phyloP scores from a whole-genome alignment of 2,797 vertebrate species.

The Sebastes baramenuke region DNA sequence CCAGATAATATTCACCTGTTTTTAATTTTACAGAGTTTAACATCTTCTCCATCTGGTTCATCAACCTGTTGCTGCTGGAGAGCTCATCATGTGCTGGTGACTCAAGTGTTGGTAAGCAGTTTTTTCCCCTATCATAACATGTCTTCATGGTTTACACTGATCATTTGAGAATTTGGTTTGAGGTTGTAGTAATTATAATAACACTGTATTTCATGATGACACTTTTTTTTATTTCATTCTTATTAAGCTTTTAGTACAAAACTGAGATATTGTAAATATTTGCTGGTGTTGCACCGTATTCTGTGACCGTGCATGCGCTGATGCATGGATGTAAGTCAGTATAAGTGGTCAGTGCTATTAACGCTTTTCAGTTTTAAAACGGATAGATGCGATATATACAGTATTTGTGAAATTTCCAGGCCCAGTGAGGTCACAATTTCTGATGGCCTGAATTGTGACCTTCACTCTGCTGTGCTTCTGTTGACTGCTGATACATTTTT shows the following conservation, averaged over 20 bases:
- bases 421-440: background rate
- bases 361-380: background rate
- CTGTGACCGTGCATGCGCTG: background rate
- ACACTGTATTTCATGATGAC: background rate
- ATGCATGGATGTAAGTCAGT: background rate
- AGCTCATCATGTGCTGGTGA: constrained; percentile 18
- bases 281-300: background rate
- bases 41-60: constrained; percentile 14
- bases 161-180: background rate
- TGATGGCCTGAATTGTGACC: background rate
- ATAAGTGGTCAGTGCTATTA: background rate
- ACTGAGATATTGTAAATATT: background rate
- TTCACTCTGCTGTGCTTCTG: background rate
- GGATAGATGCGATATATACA: no score
- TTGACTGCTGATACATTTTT: background rate
- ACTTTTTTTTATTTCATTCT: background rate
- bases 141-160: background rate
- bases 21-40: constrained; percentile 10
- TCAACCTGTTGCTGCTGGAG: constrained; percentile 47
- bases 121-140: background rate
- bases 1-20: background rate
- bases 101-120: constrained; percentile 43
- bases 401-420: background rate
- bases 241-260: background rate
- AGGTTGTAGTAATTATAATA: background rate